Base-by-base conservation (phyloP, 2,797 vertebrate genomes). In the Pseudopleuronectes americanus region DNA sequence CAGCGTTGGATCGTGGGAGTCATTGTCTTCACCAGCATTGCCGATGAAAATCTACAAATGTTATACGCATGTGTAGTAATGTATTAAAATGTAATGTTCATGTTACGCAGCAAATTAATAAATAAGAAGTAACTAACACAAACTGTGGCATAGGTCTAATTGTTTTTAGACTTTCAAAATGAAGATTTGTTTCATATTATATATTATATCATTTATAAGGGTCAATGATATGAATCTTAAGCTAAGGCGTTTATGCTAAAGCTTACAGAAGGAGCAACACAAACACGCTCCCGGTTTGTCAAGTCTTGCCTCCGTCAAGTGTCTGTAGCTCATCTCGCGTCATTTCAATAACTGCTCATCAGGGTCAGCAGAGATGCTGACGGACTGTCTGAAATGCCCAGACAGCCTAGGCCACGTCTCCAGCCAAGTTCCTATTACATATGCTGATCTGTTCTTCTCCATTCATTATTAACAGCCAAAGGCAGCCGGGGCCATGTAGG, bases 401-500 rank as follows among this genome's bases (percentile, higher is more conserved):
- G 80, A 87, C 85, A 84, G 81, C 85, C 84, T 72, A 70, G 68
- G 52, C 67, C 76, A 69, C 6, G 48, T 87, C 83, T 88, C 64
- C 83, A 83, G 84, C 88, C 88, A 81, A 85, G 69, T 83, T 85
- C 77, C 83, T 78, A 91, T 93, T 93, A 92, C 90, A 90, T 85
- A 91, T 89, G 88, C 92, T 89, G 86, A 91, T 93, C 90, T 84
- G 86, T 88, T 92, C 90, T 8, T 84, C 84, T 86, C 92, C 92
- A 92, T 95, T 82, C 76, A 94, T 94, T 94, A 95, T 95, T 95
- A 86, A 94, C 81, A 36, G 68, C 56, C 75, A 69, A 86, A 90
- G 77, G 85, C 89, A 84, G 87, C 77, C 22, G 66, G 84, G 86
- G 90, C 87, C 84, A 90, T 94, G 92, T 92, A 71, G 84, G 87